These are phyloP conservation scores for Crotalus tigris DNA, from an alignment of 2,113 vertebrate genomes.

Conservation along the genomic window DNA sequence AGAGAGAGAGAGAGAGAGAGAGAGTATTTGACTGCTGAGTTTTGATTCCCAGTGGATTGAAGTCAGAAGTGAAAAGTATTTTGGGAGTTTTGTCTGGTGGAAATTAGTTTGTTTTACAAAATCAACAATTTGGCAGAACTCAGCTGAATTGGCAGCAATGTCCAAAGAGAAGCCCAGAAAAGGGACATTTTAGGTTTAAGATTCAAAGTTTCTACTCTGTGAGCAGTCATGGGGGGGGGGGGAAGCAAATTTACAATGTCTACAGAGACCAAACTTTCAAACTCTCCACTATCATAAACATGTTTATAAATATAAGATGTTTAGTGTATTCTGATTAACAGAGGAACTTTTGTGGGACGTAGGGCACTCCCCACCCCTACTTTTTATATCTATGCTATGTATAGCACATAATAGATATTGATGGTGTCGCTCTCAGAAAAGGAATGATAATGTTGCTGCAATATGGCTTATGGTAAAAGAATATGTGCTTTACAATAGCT, in stretches of 20 bases:
- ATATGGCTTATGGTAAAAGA: slow-evolving; percentile 1
- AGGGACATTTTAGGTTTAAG: neutral
- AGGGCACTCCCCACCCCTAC: neutral
- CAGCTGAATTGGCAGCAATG: neutral
- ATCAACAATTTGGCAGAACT: slow-evolving; percentile 20
- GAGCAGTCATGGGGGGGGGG: neutral
- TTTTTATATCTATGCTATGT: neutral
- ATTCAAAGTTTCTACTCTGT: neutral
- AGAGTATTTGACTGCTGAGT: neutral
- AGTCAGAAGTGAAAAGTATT: slow-evolving; percentile 7
- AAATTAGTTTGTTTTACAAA: slow-evolving; percentile 34
- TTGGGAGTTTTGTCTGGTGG: slow-evolving; percentile 15
- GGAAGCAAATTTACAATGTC: neutral
- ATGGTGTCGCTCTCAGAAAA: neutral
- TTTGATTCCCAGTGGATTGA: neutral
- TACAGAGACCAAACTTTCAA: neutral
- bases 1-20: no score
- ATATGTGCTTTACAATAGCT: slow-evolving; percentile 2
- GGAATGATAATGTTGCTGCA: neutral
- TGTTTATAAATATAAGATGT: neutral
- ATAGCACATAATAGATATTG: neutral
- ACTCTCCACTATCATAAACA: neutral
- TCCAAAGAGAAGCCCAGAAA: neutral
- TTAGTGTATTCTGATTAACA: slow-evolving; percentile 12
- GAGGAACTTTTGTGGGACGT: neutral